A percentile compares a stretch with the other conserved stretches of the same genome.
phyloP scores from a whole-genome alignment of 2,797 vertebrate species.

The Allobates femoralis region DNA sequence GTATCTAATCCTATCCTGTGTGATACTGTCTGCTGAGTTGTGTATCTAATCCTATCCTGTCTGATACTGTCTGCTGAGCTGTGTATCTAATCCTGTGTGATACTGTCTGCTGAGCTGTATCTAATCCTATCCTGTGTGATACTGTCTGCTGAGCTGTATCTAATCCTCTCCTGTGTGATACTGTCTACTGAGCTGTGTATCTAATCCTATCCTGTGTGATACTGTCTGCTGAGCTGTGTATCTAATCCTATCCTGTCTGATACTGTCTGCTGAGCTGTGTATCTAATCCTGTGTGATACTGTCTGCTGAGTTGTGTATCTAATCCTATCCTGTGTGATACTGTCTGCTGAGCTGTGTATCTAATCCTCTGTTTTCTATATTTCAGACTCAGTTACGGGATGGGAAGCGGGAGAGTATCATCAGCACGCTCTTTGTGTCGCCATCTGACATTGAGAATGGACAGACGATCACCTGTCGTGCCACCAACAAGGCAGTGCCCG shows the following conservation, averaged over 20 bases:
- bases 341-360: background rate
- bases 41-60: background rate
- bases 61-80: background rate
- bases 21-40: background rate
- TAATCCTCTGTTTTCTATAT: background rate
- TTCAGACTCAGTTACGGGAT: slow-evolving; percentile 88
- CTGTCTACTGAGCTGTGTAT: background rate
- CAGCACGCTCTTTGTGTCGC: slow-evolving; percentile 92
- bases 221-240: background rate
- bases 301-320: background rate
- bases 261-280: background rate
- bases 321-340: background rate
- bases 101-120: background rate
- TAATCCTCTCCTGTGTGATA: background rate
- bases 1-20: too few relatives aligned
- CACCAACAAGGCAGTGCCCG: slow-evolving; percentile 94
- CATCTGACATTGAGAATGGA: slow-evolving; percentile 91
- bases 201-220: background rate
- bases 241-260: background rate
- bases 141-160: background rate
- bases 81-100: background rate
- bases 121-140: background rate
- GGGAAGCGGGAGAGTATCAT: slow-evolving; percentile 92
- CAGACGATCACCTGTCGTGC: slow-evolving; percentile 93
- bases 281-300: background rate